phyloP scores from a whole-genome alignment of 1,140 invertebrate genomes.

The Bombus turneri region DNA sequence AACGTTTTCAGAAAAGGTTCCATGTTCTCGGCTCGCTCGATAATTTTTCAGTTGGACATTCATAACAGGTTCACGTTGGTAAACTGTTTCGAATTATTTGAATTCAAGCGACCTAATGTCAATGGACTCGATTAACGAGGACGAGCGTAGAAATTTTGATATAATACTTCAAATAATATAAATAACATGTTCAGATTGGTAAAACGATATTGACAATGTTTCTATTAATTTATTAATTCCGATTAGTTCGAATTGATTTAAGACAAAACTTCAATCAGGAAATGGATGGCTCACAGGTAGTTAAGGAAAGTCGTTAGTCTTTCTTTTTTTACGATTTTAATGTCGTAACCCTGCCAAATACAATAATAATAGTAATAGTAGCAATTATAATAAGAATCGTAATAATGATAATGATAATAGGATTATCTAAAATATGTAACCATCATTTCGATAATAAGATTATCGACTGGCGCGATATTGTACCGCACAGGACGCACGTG shows the following conservation, averaged over 20 bases:
- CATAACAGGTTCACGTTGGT: too few relatives aligned
- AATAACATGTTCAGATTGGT: too few relatives aligned
- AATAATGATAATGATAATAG: slow-evolving; percentile 74
- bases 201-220: too few relatives aligned
- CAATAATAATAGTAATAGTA: slow-evolving; percentile 82
- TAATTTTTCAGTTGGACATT: slow-evolving; percentile 33
- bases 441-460: slow-evolving; percentile 71
- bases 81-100: too few relatives aligned
- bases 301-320: background rate
- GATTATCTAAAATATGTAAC: slow-evolving; percentile 76
- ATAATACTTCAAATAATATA: too few relatives aligned
- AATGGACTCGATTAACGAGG: too few relatives aligned
- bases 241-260: background rate
- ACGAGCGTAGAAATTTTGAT: too few relatives aligned
- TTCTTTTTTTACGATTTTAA: slow-evolving; percentile 78
- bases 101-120: too few relatives aligned
- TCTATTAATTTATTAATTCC: too few relatives aligned
- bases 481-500: slow-evolving; percentile 44
- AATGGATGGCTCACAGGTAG: background rate
- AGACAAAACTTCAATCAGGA: background rate
- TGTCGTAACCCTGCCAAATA: slow-evolving; percentile 83
- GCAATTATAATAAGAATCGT: slow-evolving; percentile 76
- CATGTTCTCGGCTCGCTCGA: background rate
- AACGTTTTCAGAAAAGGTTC: slow-evolving; percentile 22
- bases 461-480: slow-evolving; percentile 61